Conservation (phyloP, 2,113 vertebrate species). For the Apteryx owenii region DNA sequence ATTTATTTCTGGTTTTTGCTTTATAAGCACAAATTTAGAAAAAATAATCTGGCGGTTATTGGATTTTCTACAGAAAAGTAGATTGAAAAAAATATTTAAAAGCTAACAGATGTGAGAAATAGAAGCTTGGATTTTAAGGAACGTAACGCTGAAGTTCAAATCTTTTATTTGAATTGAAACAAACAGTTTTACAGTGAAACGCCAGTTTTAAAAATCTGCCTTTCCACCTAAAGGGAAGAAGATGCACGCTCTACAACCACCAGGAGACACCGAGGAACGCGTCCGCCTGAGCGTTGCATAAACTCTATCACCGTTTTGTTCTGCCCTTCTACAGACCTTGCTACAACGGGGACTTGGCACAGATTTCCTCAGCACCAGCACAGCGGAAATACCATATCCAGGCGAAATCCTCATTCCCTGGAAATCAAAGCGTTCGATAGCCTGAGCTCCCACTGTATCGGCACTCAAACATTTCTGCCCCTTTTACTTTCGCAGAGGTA, state of each 20-base stretch:
- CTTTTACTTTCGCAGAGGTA: background rate
- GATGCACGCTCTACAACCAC: background rate
- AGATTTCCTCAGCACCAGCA: background rate
- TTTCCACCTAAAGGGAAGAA: background rate
- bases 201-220: background rate
- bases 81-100: conserved; percentile 20
- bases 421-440: background rate
- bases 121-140: background rate
- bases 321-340: background rate
- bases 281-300: background rate
- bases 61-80: background rate
- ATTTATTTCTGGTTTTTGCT: background rate
- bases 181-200: background rate
- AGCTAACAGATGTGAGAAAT: background rate
- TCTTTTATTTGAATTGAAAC: background rate
- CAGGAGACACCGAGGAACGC: rapidly evolving
- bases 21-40: background rate
- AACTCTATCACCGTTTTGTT: background rate
- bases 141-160: background rate
- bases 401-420: background rate
- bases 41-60: background rate
- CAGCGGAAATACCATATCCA: background rate
- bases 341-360: background rate
- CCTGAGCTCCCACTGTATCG: background rate
- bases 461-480: background rate